These are phyloP conservation scores for Ciona savignyi DNA, from an alignment of 23 tunicate species.

Conservation along the genomic window DNA sequence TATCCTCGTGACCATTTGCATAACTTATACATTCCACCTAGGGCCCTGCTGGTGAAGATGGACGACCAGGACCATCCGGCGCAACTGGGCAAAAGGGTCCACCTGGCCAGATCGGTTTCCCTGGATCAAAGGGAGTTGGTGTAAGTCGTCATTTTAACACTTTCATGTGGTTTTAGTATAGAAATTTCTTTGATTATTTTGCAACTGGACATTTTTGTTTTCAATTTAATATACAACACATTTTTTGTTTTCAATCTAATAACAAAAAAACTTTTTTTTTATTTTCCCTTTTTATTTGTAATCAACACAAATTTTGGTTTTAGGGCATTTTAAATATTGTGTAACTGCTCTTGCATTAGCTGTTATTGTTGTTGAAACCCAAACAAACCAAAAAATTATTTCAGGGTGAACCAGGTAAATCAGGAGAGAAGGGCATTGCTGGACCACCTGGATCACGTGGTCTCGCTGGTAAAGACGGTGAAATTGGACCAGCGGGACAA, in stretches of 20 bases:
- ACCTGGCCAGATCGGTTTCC: constrained; percentile 90
- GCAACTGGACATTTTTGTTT: too few species aligned
- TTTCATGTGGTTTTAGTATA: background rate
- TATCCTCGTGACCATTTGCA: too few species aligned
- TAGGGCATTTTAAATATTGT: too few species aligned
- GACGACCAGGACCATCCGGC: constrained; percentile 79
- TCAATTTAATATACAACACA: too few species aligned
- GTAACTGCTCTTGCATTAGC: too few species aligned
- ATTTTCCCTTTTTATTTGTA: too few species aligned
- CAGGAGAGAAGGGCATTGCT: constrained; percentile 89
- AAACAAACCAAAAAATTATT: too few species aligned
- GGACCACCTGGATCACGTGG: constrained; percentile 96
- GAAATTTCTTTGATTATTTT: background rate
- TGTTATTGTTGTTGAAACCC: too few species aligned
- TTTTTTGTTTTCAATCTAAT: background rate
- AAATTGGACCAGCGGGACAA: constrained; percentile 70
- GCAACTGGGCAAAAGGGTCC: constrained; percentile 73
- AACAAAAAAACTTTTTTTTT: background rate
- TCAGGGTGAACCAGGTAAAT: constrained; percentile 86
- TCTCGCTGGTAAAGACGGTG: constrained; percentile 92
- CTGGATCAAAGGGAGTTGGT: constrained; percentile 80
- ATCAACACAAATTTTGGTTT: too few species aligned
- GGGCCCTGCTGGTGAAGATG: constrained; percentile 84
- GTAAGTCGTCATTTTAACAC: constrained; percentile 49
- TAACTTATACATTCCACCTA: too few species aligned